Percentiles rank a stretch among this genome's conserved stretches.
Conservation (phyloP, 2,888 invertebrate genomes). For the Amiota minor region DNA sequence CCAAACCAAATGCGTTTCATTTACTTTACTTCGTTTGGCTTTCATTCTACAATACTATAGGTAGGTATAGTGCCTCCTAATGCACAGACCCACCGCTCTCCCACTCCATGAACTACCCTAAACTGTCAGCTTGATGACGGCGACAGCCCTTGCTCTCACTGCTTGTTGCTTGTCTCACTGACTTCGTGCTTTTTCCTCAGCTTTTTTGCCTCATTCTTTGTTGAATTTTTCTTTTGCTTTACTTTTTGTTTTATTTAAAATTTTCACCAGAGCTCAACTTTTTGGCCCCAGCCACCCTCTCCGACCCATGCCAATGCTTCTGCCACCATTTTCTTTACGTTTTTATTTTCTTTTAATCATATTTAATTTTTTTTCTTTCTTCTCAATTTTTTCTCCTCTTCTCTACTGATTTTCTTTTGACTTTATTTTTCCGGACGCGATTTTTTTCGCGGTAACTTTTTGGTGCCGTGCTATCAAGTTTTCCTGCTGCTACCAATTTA, state of each 20-base stretch:
- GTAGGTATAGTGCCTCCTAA: neutral
- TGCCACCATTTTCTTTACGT: neutral
- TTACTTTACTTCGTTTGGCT: neutral
- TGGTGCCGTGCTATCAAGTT: conserved; percentile 28
- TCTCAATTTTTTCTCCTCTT: conserved; percentile 23
- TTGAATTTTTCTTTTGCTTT: neutral
- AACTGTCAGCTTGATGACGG: no score
- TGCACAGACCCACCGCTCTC: no score
- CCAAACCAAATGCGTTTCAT: no score
- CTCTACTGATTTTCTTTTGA: conserved; percentile 42
- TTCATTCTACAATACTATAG: neutral
- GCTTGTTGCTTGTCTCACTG: neutral
- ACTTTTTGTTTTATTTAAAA: neutral
- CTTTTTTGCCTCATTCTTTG: neutral
- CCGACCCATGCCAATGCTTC: neutral
- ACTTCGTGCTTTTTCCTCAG: neutral
- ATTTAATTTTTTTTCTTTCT: conserved; percentile 38
- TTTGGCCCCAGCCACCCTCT: neutral
- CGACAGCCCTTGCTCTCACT: no score
- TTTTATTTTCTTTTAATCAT: conserved; percentile 29
- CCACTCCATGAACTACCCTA: no score
- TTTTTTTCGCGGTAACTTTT: conserved; percentile 42
- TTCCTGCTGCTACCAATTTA: conserved; percentile 40
- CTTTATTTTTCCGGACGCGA: conserved; percentile 28
- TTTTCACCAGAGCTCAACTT: neutral